These are phyloP conservation scores for Tiliacea aurago DNA, from an alignment of 2,888 invertebrate genomes.

Conservation along the genomic window DNA sequence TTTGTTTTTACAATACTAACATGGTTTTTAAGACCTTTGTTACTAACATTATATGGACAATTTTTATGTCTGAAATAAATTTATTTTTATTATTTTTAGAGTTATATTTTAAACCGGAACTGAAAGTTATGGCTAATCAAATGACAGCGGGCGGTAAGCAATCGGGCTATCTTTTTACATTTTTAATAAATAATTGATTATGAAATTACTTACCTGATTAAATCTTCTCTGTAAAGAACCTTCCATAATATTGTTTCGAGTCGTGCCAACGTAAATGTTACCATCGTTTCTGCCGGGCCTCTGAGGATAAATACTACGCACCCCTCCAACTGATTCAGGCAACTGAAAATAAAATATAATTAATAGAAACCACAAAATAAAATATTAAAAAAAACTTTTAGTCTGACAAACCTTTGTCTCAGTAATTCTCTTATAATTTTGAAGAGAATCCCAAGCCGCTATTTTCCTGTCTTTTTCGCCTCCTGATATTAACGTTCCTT, in stretches of 20 bases:
- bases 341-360: slow-evolving; percentile 89
- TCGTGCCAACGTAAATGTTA: slow-evolving; percentile 97
- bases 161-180: background rate
- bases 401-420: slow-evolving; percentile 93
- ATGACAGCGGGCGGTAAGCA: no score
- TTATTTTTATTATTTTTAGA: background rate
- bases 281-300: slow-evolving; percentile 96
- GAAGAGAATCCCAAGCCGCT: slow-evolving; percentile 97
- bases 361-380: no score
- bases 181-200: background rate
- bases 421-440: slow-evolving; percentile 97
- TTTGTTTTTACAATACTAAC: no score
- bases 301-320: slow-evolving; percentile 97
- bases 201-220: slow-evolving; percentile 91
- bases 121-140: background rate
- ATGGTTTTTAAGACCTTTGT: no score
- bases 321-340: slow-evolving; percentile 96
- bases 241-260: slow-evolving; percentile 96
- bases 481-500: slow-evolving; percentile 97
- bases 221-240: slow-evolving; percentile 97
- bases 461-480: slow-evolving; percentile 97
- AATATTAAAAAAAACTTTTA: background rate
- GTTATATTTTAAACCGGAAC: background rate
- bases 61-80: no score
- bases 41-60: no score